Conservation (phyloP, 1,140 invertebrate genomes). For the Drosophila sucinea region DNA sequence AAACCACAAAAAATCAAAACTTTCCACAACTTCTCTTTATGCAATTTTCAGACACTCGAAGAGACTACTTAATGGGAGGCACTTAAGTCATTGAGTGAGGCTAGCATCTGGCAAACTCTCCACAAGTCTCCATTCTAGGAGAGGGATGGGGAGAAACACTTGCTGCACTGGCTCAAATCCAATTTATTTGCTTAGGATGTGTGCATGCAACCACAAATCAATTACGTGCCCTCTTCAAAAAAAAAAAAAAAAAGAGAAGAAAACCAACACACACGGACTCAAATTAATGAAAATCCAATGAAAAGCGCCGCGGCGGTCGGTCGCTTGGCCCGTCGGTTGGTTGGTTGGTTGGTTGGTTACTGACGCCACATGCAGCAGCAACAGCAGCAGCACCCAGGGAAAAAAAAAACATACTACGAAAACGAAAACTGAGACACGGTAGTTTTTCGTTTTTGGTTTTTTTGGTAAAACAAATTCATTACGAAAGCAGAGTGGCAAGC, state of each 20-base stretch:
- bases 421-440: constrained; percentile 57
- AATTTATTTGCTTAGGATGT: constrained; percentile 61
- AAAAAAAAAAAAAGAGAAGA: constrained; percentile 22
- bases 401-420: constrained; percentile 26
- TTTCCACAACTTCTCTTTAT: no score
- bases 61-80: no score
- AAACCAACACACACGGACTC: constrained; percentile 46
- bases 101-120: no score
- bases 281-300: constrained; percentile 75
- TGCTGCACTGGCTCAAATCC: constrained; percentile 44
- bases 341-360: constrained; percentile 12
- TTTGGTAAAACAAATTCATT: constrained; percentile 71
- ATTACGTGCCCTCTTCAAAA: constrained; percentile 54
- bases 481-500: constrained; percentile 38
- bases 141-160: constrained; percentile 3
- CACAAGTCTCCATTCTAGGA: no score
- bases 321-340: neutral
- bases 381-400: constrained; percentile 5
- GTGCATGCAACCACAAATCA: constrained; percentile 62
- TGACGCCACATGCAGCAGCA: constrained; percentile 59
- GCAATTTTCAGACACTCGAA: no score
- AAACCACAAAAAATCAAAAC: no score
- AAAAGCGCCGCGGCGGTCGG: constrained; percentile 45
- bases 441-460: constrained; percentile 39
- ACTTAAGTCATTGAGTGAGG: no score